phyloP scores from a whole-genome alignment of 64 coral and sea anemone species.

The Astreopora myriophthalma region DNA sequence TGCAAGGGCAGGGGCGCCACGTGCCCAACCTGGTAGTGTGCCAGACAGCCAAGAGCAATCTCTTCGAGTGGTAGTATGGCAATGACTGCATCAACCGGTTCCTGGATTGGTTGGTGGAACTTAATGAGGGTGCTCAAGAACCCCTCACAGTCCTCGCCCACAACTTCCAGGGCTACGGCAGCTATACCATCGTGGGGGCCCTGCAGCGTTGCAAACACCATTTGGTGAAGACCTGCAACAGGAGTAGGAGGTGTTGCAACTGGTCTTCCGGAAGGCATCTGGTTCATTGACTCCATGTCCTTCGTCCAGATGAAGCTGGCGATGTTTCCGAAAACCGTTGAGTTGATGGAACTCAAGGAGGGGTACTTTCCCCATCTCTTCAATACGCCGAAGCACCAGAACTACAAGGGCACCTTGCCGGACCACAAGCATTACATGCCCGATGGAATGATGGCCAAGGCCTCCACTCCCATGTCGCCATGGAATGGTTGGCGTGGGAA shows the following conservation, averaged over 20 bases:
- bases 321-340: background rate
- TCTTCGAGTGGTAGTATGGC: background rate
- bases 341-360: background rate
- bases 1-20: background rate
- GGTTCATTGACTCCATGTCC: no score
- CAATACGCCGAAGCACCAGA: background rate
- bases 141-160: no score
- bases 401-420: background rate
- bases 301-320: background rate
- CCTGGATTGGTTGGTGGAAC: no score
- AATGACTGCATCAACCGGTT: no score
- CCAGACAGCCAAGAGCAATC: background rate
- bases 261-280: no score
- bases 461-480: background rate
- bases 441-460: background rate
- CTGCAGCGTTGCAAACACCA: no score
- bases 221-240: no score
- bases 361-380: background rate
- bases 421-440: background rate
- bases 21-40: background rate
- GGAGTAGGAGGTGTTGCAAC: no score
- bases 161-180: no score
- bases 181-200: no score
- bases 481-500: background rate
- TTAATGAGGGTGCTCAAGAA: no score